These are phyloP conservation scores for Platysteira castanea DNA, from an alignment of 2,113 vertebrate genomes.

Conservation along the genomic window DNA sequence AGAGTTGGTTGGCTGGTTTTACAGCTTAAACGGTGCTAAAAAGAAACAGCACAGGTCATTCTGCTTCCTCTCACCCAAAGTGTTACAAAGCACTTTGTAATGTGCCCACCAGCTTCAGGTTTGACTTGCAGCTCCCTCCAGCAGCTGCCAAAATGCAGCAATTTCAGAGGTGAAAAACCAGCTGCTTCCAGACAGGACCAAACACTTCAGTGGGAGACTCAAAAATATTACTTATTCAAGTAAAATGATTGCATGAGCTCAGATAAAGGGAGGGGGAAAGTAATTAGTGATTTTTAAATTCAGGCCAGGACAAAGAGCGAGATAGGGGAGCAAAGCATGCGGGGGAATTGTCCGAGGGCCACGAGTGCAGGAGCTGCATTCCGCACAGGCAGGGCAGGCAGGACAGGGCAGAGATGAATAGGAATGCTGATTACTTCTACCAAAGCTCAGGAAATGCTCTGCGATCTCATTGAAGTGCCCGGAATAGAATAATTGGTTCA, in stretches of 20 bases:
- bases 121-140: background rate
- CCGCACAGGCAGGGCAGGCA: background rate
- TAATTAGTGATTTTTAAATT: background rate
- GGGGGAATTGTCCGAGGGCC: background rate
- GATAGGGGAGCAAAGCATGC: background rate
- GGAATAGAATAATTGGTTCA: slow-evolving; percentile 10
- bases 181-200: background rate
- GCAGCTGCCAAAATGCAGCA: background rate
- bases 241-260: background rate
- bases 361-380: background rate
- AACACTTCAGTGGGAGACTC: background rate
- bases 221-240: background rate
- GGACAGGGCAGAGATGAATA: background rate
- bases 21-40: slow-evolving; percentile 55
- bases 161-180: background rate
- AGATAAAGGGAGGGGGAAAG: background rate
- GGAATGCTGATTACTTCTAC: background rate
- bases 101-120: background rate
- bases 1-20: slow-evolving; percentile 43
- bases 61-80: slow-evolving; percentile 40
- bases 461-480: background rate
- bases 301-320: background rate
- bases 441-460: background rate
- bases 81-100: background rate
- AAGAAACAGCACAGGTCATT: slow-evolving; percentile 35